Conservation (phyloP, 37 sponge, comb jelly and placozoan genomes). For the Mnemiopsis leidyi region DNA sequence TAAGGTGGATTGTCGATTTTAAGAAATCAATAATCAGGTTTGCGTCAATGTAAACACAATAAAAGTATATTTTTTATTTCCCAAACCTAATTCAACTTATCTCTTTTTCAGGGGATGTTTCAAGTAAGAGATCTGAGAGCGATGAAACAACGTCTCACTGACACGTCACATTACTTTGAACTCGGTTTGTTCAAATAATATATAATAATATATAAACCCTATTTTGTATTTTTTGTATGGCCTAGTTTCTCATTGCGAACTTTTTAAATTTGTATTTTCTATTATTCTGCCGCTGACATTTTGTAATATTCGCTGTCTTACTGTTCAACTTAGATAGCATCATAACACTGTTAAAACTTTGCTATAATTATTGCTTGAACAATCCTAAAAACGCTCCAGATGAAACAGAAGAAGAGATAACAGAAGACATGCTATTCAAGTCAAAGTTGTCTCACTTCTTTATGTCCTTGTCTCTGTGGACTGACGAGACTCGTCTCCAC, state of each 20-base stretch:
- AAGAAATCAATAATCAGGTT: too few relatives aligned
- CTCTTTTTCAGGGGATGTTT: conserved; percentile 56
- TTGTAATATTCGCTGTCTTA: background rate
- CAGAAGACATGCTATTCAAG: conserved; percentile 10
- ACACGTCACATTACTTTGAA: conserved; percentile 34
- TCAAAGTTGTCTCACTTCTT: conserved; percentile 61
- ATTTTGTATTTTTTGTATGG: too few relatives aligned
- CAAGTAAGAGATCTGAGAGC: conserved; percentile 39
- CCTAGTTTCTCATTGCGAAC: too few relatives aligned
- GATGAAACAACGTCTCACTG: conserved; percentile 36
- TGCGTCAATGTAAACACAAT: too few relatives aligned
- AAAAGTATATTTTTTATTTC: too few relatives aligned
- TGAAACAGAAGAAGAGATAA: conserved; percentile 57
- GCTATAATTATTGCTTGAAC: too few relatives aligned
- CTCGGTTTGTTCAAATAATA: conserved; percentile 40
- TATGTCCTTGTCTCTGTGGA: conserved; percentile 76
- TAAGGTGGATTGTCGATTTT: too few relatives aligned
- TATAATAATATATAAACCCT: too few relatives aligned
- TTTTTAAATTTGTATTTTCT: background rate
- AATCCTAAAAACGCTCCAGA: too few relatives aligned
- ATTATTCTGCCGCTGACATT: background rate
- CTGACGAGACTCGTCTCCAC: conserved; percentile 93
- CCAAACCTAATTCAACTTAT: too few relatives aligned
- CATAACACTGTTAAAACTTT: too few relatives aligned
- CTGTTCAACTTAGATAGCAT: too few relatives aligned